Base-by-base conservation (phyloP, 1,140 invertebrate genomes). In the Spodoptera frugiperda region DNA sequence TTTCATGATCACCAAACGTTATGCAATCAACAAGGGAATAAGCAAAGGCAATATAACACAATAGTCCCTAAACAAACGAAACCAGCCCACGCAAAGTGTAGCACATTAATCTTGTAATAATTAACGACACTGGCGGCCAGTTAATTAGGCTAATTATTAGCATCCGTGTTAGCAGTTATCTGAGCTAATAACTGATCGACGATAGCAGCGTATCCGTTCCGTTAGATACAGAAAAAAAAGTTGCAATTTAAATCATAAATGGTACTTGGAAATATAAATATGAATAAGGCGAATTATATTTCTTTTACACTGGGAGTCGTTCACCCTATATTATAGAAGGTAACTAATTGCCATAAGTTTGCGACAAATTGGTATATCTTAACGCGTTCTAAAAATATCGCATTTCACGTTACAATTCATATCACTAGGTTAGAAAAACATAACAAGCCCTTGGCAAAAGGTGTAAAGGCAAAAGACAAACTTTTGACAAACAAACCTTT, bases 101-200 rank as follows among this genome's bases (percentile, higher is more conserved):
- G 10, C 54, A 57, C 59, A 44, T 63, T 63, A 63, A 63, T 61
- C 14, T 33, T 44, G 15, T 15, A 17, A 44, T 63, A 63, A 63
- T 63, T 33, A 44, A 63, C 33, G 59, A 44, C 19, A 63, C 33
- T 14, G 25, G 54, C 59, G 33, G 17, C 30, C 44, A 46, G 30
- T 63, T 63, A 63, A 63, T 63, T 63, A 44, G n/a, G 11, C 5
- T 33, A 63, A 63, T 63, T 63, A 63, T 63, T 63, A 63, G 33
- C 59, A 63, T 63, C 57, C 59, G 59, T 44, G 15, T 63, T 44
- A 63, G 59, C 59, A 19, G 33, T 63, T 63, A 63, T 63, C 59
- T 63, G 33, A 63, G 33, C 59, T 61, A 61, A 61, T 61, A 61
- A 61, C 57, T 63, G 59, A 63, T 63, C 44, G 44, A 63, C 59